Evolutionary conservation across 1,140 invertebrate species (phyloP), one percentile per base, ranked within the genome.

Genomic region (Drosophila sp.): DNA sequence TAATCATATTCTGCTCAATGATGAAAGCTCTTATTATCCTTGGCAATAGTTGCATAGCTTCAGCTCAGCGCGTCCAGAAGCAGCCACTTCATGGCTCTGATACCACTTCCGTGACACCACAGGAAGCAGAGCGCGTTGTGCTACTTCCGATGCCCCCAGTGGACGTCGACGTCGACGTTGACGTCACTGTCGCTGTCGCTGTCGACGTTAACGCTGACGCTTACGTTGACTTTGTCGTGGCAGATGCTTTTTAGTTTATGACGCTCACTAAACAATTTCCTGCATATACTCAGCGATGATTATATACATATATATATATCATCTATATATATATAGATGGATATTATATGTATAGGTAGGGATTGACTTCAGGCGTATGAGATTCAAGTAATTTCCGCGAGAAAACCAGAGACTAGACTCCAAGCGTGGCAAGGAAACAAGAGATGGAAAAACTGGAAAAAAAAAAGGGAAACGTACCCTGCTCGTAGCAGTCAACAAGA

Each of bases 231-330:
- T 4, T 45, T 7, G 13, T 2, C 40, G 32, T 16, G 18, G 36
- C 18, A 21, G 21, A n/a, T 46, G 11, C 51, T 58, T 48, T 61
- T 78, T 57, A 59, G 70, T 79, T 79, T 79, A 79, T 79, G 77
- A 64, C 54, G 72, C 81, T 86, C 82, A 89, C 83, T 89, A 87
- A 87, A 87, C 82, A 87, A 87, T 87, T 87, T 87, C 82, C 82
- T 87, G 82, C 83, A 76, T 89, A 81, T 76, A 66, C 59, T 70
- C 32, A 50, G 18, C 27, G 34, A 50, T 62, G 57, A 53, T 34
- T 13, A 29, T 5, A 70, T 40, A 63, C 32, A 43, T 45, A 46
- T 27, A 32, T 16, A 38, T 43, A 32, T 18, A 34, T 50, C n/a
- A 40, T 41, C 32, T 21, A 46, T 25, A 34, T 7, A 4, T 21